phyloP scores from a whole-genome alignment of 2,888 invertebrate genomes.

The Hydrotaea diabolus region DNA sequence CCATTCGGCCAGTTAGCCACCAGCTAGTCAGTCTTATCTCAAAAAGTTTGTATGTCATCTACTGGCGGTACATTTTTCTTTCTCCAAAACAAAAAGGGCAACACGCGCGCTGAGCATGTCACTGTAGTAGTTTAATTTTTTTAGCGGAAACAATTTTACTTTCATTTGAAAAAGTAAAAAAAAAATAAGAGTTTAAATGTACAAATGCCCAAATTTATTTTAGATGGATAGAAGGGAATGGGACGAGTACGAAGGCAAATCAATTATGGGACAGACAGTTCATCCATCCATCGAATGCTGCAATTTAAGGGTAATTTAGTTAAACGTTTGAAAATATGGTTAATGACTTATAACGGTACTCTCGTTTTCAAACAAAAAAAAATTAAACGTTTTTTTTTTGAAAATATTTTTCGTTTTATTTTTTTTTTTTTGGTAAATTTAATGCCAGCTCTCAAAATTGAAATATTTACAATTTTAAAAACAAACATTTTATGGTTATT shows the following conservation, averaged over 20 bases:
- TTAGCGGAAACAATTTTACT: not conserved
- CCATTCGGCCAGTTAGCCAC: no score
- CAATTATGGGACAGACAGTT: not conserved
- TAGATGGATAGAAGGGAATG: no score
- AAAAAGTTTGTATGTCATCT: not conserved
- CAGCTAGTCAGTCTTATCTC: not conserved
- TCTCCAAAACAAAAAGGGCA: not conserved
- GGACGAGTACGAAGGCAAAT: not conserved
- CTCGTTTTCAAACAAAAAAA: not conserved
- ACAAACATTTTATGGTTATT: no score
- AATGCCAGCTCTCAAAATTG: no score
- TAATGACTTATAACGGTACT: constrained; percentile 33
- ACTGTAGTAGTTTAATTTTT: no score
- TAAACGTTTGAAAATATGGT: constrained; percentile 15
- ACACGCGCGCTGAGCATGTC: no score
- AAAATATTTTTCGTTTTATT: constrained; percentile 40
- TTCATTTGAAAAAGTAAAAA: not conserved
- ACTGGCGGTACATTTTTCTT: not conserved
- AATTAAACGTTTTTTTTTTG: not conserved
- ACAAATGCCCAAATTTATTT: not conserved
- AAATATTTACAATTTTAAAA: no score
- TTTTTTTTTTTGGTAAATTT: constrained; percentile 1
- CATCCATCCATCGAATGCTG: not conserved
- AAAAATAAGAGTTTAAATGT: not conserved
- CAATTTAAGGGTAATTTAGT: constrained; percentile 38